Evolutionary conservation across 2,888 invertebrate species (phyloP).

Genomic region (Eilema sororculum): DNA sequence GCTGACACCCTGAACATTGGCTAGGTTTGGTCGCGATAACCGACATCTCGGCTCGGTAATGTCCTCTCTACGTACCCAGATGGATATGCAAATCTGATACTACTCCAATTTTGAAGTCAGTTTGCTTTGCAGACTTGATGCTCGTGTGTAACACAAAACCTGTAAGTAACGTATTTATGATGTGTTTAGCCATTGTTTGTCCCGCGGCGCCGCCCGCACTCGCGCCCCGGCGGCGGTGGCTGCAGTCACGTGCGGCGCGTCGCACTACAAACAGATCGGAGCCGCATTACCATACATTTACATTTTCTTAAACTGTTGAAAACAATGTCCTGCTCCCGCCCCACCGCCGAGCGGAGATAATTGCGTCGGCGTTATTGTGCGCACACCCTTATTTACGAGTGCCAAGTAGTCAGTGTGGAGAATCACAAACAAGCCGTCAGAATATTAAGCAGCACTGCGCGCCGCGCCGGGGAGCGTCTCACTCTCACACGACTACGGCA

Average conservation of each 20-base stretch:
- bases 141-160: background rate
- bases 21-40: too few species aligned
- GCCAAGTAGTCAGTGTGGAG: slow-evolving; percentile 30
- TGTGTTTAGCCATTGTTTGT: background rate
- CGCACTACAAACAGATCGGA: slow-evolving; percentile 48
- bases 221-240: too few species aligned
- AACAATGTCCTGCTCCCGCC: slow-evolving; percentile 37
- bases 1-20: too few species aligned
- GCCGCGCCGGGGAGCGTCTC: slow-evolving; percentile 3
- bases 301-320: slow-evolving; percentile 61
- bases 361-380: slow-evolving; percentile 46
- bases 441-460: slow-evolving; percentile 34
- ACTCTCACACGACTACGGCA: too few species aligned
- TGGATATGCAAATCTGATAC: background rate
- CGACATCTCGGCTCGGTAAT: too few species aligned
- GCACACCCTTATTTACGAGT: slow-evolving; percentile 47
- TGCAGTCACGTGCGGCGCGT: slow-evolving; percentile 20
- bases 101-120: background rate
- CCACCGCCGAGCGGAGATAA: slow-evolving; percentile 32
- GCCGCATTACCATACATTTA: slow-evolving; percentile 65
- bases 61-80: background rate
- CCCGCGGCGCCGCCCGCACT: background rate
- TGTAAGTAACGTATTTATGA: background rate
- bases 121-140: background rate
- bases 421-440: slow-evolving; percentile 53